Conservation (phyloP, 53 echinoderm and acorn worm species). For the Apostichopus leukothele region DNA sequence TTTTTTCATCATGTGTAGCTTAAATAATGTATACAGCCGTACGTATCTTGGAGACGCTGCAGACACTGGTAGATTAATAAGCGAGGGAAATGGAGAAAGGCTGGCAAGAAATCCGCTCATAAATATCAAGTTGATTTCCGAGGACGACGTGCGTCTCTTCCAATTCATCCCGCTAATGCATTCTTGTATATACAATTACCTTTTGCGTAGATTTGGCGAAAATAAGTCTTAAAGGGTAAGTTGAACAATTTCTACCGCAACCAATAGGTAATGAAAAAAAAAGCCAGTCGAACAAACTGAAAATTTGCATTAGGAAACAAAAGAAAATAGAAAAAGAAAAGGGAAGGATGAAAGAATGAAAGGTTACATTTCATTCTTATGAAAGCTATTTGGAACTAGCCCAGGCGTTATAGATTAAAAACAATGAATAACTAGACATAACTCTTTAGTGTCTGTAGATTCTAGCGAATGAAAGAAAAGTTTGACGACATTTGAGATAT, state of each 20-base stretch:
- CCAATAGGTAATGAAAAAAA: conserved; percentile 6
- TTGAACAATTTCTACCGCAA: not conserved
- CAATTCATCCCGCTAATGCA: conserved; percentile 48
- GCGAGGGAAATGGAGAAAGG: conserved; percentile 5
- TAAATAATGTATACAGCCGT: not conserved
- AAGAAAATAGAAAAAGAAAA: too few relatives aligned
- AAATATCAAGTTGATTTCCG: conserved; percentile 15
- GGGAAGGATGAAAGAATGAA: not conserved
- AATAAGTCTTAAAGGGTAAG: conserved; percentile 27
- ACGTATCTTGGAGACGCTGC: not conserved
- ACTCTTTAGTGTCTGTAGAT: not conserved
- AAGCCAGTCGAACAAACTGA: too few relatives aligned
- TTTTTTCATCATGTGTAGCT: not conserved
- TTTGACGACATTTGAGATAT: not conserved
- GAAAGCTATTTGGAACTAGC: not conserved
- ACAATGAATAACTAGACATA: not conserved
- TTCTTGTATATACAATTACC: conserved; percentile 49
- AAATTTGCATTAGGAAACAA: too few relatives aligned
- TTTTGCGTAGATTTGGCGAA: conserved; percentile 14
- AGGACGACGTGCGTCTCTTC: not conserved
- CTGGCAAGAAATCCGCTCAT: not conserved
- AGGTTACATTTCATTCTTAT: not conserved
- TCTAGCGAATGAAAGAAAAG: not conserved
- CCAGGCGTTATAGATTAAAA: not conserved
- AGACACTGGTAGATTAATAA: conserved; percentile 19